Conservation (phyloP, 1,140 invertebrate genomes). For the Helicoverpa zea region DNA sequence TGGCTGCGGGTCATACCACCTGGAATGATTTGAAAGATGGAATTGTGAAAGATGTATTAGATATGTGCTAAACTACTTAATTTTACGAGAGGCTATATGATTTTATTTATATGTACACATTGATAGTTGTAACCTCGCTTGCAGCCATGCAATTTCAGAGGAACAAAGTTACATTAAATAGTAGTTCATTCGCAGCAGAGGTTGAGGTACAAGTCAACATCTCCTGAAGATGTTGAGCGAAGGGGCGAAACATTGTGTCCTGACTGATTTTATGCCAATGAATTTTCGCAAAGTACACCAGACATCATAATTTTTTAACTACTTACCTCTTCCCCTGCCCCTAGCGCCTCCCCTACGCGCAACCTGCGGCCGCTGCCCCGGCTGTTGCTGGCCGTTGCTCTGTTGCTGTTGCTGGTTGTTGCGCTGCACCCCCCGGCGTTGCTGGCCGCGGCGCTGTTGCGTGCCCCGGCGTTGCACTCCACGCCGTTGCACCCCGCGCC, state of each 20-base stretch:
- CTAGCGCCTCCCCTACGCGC: background rate
- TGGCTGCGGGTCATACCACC: slow-evolving; percentile 64
- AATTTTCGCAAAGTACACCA: too few relatives aligned
- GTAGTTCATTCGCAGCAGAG: too few relatives aligned
- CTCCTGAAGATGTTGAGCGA: too few relatives aligned
- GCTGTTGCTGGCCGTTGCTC: background rate
- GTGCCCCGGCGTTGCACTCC: background rate
- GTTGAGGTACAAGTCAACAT: too few relatives aligned
- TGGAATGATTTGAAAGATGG: slow-evolving; percentile 49
- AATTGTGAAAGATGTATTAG: background rate
- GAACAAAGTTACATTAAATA: too few relatives aligned
- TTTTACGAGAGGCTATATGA: background rate
- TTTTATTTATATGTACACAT: too few relatives aligned
- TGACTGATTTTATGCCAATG: too few relatives aligned
- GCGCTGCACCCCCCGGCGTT: background rate
- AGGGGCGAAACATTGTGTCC: too few relatives aligned
- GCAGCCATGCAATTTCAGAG: too few relatives aligned
- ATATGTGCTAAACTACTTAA: background rate
- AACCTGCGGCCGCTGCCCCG: background rate
- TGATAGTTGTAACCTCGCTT: too few relatives aligned
- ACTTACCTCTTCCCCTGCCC: slow-evolving; percentile 37
- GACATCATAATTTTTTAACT: background rate
- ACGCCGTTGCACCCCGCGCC: background rate
- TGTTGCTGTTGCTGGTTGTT: background rate
- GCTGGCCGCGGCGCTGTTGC: slow-evolving; percentile 3